These are phyloP conservation scores for Irena cyanogastra DNA, from an alignment of 2,113 vertebrate species.

Conservation along the genomic window DNA sequence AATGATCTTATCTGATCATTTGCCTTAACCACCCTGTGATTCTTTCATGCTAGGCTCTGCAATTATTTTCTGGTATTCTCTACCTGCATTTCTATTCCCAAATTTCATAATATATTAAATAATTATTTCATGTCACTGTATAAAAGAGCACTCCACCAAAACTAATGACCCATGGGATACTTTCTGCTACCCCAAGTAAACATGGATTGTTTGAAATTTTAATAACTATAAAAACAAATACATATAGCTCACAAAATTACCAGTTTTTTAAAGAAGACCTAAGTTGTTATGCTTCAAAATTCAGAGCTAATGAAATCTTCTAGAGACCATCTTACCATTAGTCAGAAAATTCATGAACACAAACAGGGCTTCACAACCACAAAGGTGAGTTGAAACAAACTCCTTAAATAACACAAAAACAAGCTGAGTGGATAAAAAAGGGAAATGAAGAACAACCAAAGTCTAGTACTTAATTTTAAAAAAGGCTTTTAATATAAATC, in stretches of 20 bases:
- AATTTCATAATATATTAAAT: not conserved
- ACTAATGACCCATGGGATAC: not conserved
- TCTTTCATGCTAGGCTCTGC: not conserved
- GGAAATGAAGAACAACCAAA: not conserved
- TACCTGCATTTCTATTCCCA: not conserved
- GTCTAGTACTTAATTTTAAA: not conserved
- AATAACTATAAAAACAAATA: not conserved
- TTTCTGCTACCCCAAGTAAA: not conserved
- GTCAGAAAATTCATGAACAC: not conserved
- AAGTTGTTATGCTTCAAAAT: not conserved
- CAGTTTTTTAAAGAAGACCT: not conserved
- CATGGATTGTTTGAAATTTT: not conserved
- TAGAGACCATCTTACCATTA: not conserved
- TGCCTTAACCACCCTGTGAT: not conserved
- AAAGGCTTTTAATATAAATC: slow-evolving; percentile 25
- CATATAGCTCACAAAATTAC: not conserved
- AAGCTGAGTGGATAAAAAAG: not conserved
- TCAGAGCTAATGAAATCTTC: not conserved
- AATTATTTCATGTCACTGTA: not conserved
- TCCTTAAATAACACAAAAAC: not conserved
- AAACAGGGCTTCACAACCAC: not conserved
- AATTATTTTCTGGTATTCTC: not conserved
- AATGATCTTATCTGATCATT: not conserved
- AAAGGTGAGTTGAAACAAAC: not conserved
- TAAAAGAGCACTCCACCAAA: not conserved